A percentile compares a stretch with the other conserved stretches of the same genome.
Conservation (phyloP, 1,140 invertebrate species). For the Aricia agestis region DNA sequence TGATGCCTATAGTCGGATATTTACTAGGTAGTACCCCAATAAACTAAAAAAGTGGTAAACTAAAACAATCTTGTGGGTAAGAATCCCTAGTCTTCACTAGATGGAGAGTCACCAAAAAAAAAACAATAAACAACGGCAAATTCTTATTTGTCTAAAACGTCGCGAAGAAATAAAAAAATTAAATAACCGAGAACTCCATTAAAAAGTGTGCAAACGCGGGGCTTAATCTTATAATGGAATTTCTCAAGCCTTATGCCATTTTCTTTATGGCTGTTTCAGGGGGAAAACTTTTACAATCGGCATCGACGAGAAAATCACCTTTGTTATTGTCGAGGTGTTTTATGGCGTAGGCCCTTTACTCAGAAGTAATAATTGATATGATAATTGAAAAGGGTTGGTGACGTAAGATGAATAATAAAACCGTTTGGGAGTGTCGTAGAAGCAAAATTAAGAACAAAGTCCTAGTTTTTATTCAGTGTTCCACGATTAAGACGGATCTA, state of each 20-base stretch:
- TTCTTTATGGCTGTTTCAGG: conserved; percentile 5
- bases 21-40: no score
- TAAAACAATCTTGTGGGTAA: no score
- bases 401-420: no score
- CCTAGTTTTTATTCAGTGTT: no score
- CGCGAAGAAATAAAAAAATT: conserved; percentile 8
- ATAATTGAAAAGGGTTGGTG: no score
- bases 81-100: no score
- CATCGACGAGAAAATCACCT: background rate
- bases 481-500: no score
- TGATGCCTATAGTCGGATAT: no score
- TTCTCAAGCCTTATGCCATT: background rate
- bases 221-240: conserved; percentile 12
- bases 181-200: background rate
- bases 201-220: conserved; percentile 3
- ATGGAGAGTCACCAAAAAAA: background rate
- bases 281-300: conserved; percentile 8
- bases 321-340: background rate
- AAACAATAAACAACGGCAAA: background rate
- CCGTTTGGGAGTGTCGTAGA: no score
- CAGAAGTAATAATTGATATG: no score
- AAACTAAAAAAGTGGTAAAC: no score
- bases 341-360: background rate
- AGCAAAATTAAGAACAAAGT: no score
- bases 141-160: background rate